These are phyloP conservation scores for Bombus pascuorum DNA, from an alignment of 1,140 invertebrate species.

Conservation along the genomic window DNA sequence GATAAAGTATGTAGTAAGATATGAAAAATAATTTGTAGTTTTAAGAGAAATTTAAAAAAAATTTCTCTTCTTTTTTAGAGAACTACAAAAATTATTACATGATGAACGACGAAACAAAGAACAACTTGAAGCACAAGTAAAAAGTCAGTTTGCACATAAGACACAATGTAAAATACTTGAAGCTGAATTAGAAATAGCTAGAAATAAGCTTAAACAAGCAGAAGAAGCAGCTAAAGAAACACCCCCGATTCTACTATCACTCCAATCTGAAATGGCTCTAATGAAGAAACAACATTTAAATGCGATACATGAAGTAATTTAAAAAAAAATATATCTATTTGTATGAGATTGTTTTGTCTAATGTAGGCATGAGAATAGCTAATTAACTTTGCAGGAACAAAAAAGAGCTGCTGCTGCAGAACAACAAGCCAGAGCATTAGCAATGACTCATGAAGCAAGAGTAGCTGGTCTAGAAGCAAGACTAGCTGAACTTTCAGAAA, in stretches of 20 bases:
- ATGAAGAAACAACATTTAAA: conserved; percentile 88
- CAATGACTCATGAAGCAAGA: conserved; percentile 88
- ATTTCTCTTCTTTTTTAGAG: conserved; percentile 73
- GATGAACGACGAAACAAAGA: conserved; percentile 86
- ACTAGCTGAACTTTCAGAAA: conserved; percentile 90
- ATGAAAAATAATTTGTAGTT: neutral
- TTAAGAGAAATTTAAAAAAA: neutral
- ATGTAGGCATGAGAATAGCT: conserved; percentile 34
- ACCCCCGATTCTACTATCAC: conserved; percentile 85
- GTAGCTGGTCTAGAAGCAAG: conserved; percentile 90
- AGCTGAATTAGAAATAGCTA: conserved; percentile 86
- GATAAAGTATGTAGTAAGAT: conserved; percentile 79
- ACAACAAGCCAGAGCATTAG: conserved; percentile 86
- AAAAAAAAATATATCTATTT: neutral
- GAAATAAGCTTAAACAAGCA: conserved; percentile 85
- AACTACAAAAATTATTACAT: conserved; percentile 86
- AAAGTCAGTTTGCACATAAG: conserved; percentile 81
- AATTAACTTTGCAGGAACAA: conserved; percentile 83
- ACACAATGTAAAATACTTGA: conserved; percentile 84
- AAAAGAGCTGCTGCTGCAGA: conserved; percentile 87
- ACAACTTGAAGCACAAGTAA: conserved; percentile 84
- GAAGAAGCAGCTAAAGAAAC: conserved; percentile 85
- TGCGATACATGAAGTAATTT: conserved; percentile 85
- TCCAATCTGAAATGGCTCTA: conserved; percentile 88
- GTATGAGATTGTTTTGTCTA: neutral